Conservation (phyloP, 2,113 vertebrate species). For the Neolamprologus devosi region DNA sequence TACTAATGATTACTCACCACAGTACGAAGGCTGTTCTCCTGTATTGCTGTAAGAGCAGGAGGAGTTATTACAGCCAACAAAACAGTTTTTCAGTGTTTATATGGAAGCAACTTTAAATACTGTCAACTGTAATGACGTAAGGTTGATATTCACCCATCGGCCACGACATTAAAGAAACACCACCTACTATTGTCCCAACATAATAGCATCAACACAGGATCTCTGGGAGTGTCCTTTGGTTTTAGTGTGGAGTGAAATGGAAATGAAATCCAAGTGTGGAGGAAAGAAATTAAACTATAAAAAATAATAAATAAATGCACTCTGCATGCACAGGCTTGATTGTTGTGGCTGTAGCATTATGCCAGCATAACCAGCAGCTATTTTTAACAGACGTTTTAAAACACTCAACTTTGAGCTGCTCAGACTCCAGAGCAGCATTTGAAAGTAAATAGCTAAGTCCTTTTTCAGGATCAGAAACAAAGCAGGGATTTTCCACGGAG, state of each 20-base stretch:
- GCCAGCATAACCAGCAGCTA: rapidly evolving
- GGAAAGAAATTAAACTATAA: rapidly evolving
- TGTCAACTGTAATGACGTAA: neutral
- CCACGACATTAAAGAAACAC: neutral
- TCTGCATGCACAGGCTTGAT: rapidly evolving
- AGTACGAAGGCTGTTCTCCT: rapidly evolving
- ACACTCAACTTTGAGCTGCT: rapidly evolving
- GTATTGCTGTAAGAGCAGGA: neutral
- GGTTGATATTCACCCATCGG: neutral
- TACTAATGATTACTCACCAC: neutral
- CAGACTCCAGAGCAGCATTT: rapidly evolving
- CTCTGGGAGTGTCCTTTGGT: neutral
- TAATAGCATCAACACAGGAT: neutral
- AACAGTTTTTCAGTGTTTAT: neutral
- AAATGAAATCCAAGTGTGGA: neutral
- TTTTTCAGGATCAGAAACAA: neutral
- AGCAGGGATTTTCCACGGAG: neutral
- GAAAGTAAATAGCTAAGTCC: neutral
- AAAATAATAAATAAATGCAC: neutral
- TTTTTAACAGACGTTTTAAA: rapidly evolving
- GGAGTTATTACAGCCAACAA: neutral
- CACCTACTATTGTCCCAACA: neutral
- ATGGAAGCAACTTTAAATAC: neutral
- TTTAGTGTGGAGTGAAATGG: neutral
- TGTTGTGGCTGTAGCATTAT: neutral